Evolutionary conservation across 2,888 invertebrate species (phyloP).

Genomic region (Amphipoea lucens): DNA sequence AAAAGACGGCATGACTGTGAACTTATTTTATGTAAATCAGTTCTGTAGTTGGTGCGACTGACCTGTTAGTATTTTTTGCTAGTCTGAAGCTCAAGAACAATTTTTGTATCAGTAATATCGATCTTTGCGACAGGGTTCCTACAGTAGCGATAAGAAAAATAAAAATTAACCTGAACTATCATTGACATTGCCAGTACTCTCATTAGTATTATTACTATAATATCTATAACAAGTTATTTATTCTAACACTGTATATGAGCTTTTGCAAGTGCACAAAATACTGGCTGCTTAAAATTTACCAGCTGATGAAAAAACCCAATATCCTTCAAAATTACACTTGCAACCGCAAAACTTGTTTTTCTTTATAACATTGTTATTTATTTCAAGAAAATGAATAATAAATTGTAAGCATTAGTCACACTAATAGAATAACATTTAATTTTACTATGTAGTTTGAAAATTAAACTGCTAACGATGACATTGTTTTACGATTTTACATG

Average conservation of each 20-base stretch:
- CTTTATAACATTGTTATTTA: not conserved
- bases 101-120: slow-evolving; percentile 24
- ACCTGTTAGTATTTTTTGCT: slow-evolving; percentile 57
- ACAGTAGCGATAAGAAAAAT: slow-evolving; percentile 7
- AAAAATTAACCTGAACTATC: slow-evolving; percentile 4
- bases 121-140: slow-evolving; percentile 23
- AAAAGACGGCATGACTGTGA: not conserved
- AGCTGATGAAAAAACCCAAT: not conserved
- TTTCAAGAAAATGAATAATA: not conserved
- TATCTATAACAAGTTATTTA: slow-evolving; percentile 4
- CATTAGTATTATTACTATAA: not conserved
- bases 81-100: slow-evolving; percentile 28
- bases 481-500: not conserved
- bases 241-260: not conserved
- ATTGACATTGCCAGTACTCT: not conserved
- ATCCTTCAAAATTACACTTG: not conserved
- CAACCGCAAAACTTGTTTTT: slow-evolving; percentile 17
- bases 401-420: slow-evolving; percentile 12
- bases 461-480: not conserved
- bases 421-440: not conserved
- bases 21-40: slow-evolving; percentile 28
- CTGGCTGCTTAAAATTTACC: not conserved
- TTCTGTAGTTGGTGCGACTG: slow-evolving; percentile 53
- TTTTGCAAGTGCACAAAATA: slow-evolving; percentile 2
- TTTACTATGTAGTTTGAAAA: slow-evolving; percentile 1